Conservation (phyloP, 2,797 vertebrate species). For the Rhinophrynus dorsalis region DNA sequence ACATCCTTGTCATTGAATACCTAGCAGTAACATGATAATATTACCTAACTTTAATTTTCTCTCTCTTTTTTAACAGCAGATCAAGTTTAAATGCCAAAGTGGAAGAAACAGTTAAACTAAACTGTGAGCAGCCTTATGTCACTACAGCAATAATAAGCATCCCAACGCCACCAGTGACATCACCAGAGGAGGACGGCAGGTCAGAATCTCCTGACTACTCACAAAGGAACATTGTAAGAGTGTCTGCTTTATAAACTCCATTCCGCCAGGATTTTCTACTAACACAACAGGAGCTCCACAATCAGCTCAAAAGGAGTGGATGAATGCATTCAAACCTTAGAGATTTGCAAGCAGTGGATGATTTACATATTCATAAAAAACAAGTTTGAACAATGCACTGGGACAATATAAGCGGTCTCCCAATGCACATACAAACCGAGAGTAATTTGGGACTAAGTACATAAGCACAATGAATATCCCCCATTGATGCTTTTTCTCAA, state of each 20-base stretch:
- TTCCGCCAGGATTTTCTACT: slow-evolving; percentile 54
- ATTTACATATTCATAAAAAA: slow-evolving; percentile 33
- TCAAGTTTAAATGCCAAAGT: slow-evolving; percentile 92
- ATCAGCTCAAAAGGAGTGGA: slow-evolving; percentile 52
- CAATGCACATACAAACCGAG: slow-evolving; percentile 8
- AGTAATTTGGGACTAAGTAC: slow-evolving; percentile 49
- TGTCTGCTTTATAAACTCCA: slow-evolving; percentile 87
- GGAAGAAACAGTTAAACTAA: slow-evolving; percentile 87
- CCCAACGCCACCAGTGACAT: slow-evolving; percentile 78
- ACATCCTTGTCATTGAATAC: too few species aligned
- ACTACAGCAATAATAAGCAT: slow-evolving; percentile 87
- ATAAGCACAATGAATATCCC: slow-evolving; percentile 77
- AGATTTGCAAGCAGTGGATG: slow-evolving; percentile 44
- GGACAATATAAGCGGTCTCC: slow-evolving; percentile 30
- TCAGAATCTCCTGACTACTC: slow-evolving; percentile 76
- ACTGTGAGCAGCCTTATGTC: slow-evolving; percentile 85
- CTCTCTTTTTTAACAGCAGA: slow-evolving; percentile 68
- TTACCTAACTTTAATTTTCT: neutral
- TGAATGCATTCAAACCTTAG: slow-evolving; percentile 49
- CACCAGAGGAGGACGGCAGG: slow-evolving; percentile 77
- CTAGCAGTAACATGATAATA: rapidly evolving
- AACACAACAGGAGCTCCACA: slow-evolving; percentile 53
- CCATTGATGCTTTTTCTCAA: slow-evolving; percentile 73
- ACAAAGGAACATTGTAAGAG: slow-evolving; percentile 87
- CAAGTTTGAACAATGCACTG: slow-evolving; percentile 11